Percentiles rank a stretch among this genome's conserved stretches.
phyloP scores from a whole-genome alignment of 2,113 vertebrate genomes.

The Cryptomyrus ogoouensis region DNA sequence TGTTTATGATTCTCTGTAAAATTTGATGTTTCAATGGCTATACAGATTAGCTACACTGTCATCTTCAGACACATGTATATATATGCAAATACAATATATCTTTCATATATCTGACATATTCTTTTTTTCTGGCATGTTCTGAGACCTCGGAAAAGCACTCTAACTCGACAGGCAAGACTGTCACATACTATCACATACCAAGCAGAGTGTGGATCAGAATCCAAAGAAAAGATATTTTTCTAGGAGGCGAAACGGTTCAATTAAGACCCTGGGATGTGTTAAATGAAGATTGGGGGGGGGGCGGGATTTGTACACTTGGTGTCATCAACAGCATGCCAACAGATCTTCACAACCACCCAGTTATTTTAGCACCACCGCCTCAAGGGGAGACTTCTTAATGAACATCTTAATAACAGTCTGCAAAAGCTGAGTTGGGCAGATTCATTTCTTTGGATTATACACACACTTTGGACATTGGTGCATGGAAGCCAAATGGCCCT shows the following conservation, averaged over 20 bases:
- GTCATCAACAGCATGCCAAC: not conserved
- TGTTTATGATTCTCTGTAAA: not conserved
- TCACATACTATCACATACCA: not conserved
- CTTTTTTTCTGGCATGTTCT: not conserved
- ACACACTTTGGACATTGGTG: slow-evolving; percentile 22
- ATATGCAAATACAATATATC: not conserved
- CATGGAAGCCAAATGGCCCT: slow-evolving; percentile 16
- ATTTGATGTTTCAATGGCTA: not conserved
- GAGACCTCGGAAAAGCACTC: not conserved
- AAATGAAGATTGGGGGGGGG: not conserved
- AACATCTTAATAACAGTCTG: slow-evolving; percentile 19
- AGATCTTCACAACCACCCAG: not conserved
- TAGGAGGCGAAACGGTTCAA: slow-evolving; percentile 8
- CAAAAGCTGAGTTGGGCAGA: slow-evolving; percentile 18
- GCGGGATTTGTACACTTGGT: not conserved
- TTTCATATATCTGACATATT: not conserved
- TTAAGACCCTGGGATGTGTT: not conserved
- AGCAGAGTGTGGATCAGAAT: not conserved
- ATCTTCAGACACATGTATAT: not conserved
- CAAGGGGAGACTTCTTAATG: not conserved
- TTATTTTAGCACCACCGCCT: not conserved
- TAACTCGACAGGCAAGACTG: not conserved
- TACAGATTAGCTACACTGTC: not conserved
- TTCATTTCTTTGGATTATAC: slow-evolving; percentile 35
- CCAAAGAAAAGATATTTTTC: not conserved